Base-by-base conservation (phyloP, 2,113 vertebrate species). In the Xiphophorus hellerii region DNA sequence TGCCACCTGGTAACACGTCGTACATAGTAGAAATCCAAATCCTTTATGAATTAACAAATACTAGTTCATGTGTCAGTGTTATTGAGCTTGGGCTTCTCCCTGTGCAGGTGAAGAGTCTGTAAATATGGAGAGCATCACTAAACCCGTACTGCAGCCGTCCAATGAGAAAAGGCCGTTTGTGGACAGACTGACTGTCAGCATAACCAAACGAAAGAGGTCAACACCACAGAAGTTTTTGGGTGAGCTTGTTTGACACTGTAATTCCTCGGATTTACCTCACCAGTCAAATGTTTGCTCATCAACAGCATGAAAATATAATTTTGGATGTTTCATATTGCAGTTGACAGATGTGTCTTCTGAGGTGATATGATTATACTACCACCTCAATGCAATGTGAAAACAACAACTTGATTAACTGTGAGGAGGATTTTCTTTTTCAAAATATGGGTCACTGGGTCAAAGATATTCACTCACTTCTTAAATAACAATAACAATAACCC, bases 211-310 rank as follows among this genome's bases (percentile, higher is more conserved):
- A 85, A 99, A 99, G 87, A 96, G 98, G 58, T 97, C 96, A 61
- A 99, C 96, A 22, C 97, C 97, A 62, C 97, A 99, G 93, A 98
- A 97, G 89, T 98, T 99, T 87, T 93, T 98, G 85, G 97, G 97
- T 99, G 94, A 95, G 95, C 88, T 68, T 29, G 54, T 13, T 27
- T 31, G 27, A 28, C 6, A 5, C 5, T 15, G 5, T 5, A 3
- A n/a, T 58, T 3, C 20, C 25, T 10, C 3, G 17, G 1, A 58
- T n/a, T 58, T 58, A n/a, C 25, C 17, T 3, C 0, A 17, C 5
- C 17, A n/a, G 51, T 11, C 22, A n/a, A 7, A 58, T 22, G 25
- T n/a, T 3, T n/a, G 10, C 51, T n/a, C 17, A 58, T 25, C 25
- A n/a, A n/a, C 51, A 58, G 25, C 7, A n/a, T n/a, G 35, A 37